phyloP scores from a whole-genome alignment of 2,888 invertebrate genomes.

The Achlya flavicornis region DNA sequence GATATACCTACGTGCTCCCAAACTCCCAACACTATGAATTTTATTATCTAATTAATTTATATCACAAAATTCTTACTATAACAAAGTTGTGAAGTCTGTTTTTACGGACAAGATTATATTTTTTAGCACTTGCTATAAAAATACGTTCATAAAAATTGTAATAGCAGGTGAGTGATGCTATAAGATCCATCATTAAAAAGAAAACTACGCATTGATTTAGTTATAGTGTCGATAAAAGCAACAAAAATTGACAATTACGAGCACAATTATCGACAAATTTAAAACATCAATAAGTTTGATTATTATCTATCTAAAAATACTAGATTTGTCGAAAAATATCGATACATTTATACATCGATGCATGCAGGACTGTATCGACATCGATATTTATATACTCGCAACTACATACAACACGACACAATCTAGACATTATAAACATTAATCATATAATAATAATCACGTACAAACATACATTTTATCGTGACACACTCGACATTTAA shows the following conservation, averaged over 20 bases:
- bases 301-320: too few relatives aligned
- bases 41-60: neutral
- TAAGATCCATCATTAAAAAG: too few relatives aligned
- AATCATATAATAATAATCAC: slow-evolving; percentile 29
- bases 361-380: slow-evolving; percentile 15
- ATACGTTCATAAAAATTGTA: too few relatives aligned
- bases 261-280: too few relatives aligned
- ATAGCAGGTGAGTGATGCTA: too few relatives aligned
- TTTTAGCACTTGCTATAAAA: neutral
- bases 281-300: too few relatives aligned
- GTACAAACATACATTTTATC: slow-evolving; percentile 40
- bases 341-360: neutral
- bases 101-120: neutral
- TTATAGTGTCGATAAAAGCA: too few relatives aligned
- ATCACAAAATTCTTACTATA: slow-evolving; percentile 17
- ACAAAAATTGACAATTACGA: too few relatives aligned
- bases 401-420: slow-evolving; percentile 43
- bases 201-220: too few relatives aligned
- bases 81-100: too few relatives aligned
- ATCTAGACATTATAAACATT: slow-evolving; percentile 8
- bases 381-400: slow-evolving; percentile 38
- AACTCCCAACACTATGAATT: slow-evolving; percentile 5
- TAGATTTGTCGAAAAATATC: too few relatives aligned
- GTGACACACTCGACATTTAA: slow-evolving; percentile 35
- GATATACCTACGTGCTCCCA: neutral